A percentile compares a stretch with the other conserved stretches of the same genome.
Conservation (phyloP, 2,113 vertebrate genomes). For the Morone chrysops region DNA sequence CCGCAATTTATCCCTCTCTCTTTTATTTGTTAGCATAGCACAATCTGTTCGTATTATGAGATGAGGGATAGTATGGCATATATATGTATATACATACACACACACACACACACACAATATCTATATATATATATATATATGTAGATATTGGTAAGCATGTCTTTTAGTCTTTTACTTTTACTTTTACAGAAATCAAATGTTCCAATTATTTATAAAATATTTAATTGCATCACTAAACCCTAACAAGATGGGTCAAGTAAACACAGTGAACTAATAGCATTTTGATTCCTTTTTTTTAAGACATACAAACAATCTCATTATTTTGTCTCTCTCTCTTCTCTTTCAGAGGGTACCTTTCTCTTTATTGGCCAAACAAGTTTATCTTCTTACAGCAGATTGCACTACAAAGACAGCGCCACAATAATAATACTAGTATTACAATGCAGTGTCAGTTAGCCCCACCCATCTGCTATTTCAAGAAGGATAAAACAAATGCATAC, state of each 20-base stretch:
- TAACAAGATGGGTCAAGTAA: too few relatives aligned
- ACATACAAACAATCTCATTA: too few relatives aligned
- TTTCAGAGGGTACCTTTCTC: not conserved
- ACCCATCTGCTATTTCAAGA: conserved; percentile 2
- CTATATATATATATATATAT: too few relatives aligned
- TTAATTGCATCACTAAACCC: not conserved
- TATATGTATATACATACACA: too few relatives aligned
- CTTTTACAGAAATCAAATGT: too few relatives aligned
- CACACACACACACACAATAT: too few relatives aligned
- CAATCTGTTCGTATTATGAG: not conserved
- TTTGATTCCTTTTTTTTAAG: not conserved
- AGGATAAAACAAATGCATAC: not conserved
- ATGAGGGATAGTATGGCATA: not conserved
- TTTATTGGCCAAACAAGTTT: not conserved
- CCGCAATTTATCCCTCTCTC: not conserved
- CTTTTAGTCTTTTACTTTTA: too few relatives aligned
- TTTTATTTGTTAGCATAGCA: not conserved
- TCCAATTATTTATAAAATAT: not conserved
- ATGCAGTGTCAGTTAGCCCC: conserved; percentile 15
- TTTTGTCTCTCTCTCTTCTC: not conserved
- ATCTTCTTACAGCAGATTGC: not conserved
- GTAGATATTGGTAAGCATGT: too few relatives aligned
- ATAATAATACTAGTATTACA: not conserved
- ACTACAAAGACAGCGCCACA: not conserved
- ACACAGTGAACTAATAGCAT: not conserved